These are phyloP conservation scores for Fistularia tabacaria DNA, from an alignment of 2,797 vertebrate species.

Conservation along the genomic window DNA sequence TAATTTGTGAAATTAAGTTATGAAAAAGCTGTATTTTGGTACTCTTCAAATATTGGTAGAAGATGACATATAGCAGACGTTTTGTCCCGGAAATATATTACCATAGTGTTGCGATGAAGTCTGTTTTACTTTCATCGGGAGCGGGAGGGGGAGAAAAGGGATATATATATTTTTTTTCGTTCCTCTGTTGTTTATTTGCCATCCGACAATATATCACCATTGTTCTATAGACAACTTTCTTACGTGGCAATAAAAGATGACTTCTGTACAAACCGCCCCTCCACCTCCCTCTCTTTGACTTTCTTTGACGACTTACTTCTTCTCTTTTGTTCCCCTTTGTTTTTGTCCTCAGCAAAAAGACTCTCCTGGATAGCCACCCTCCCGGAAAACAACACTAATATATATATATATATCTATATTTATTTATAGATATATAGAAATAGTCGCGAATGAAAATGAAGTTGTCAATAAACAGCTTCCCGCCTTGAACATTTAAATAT, in stretches of 20 bases:
- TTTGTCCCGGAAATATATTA: constrained; percentile 69
- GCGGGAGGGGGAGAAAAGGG: constrained; percentile 74
- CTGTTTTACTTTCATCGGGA: constrained; percentile 67
- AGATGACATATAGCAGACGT: constrained; percentile 67
- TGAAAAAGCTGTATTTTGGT: constrained; percentile 75
- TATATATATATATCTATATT: too few relatives aligned
- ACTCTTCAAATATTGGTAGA: constrained; percentile 69
- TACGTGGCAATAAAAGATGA: constrained; percentile 97
- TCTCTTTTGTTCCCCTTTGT: constrained; percentile 20
- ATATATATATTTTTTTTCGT: constrained; percentile 59
- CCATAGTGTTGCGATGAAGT: constrained; percentile 73
- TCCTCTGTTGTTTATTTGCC: constrained; percentile 86
- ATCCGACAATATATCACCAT: constrained; percentile 85
- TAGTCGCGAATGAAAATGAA: too few relatives aligned
- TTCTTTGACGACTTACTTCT: constrained; percentile 28
- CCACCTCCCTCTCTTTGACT: constrained; percentile 16
- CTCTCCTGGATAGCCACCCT: background rate
- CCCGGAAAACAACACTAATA: too few relatives aligned
- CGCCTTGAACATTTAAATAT: too few relatives aligned
- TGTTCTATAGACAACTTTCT: constrained; percentile 97
- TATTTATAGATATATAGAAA: too few relatives aligned
- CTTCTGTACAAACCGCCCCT: constrained; percentile 48
- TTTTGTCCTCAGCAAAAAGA: background rate
- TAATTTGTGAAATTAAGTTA: constrained; percentile 70
- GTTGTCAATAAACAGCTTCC: too few relatives aligned